Percentiles rank a stretch among this genome's conserved stretches.
Conservation (phyloP, 2,888 invertebrate species). For the Priocnemis perturbator region DNA sequence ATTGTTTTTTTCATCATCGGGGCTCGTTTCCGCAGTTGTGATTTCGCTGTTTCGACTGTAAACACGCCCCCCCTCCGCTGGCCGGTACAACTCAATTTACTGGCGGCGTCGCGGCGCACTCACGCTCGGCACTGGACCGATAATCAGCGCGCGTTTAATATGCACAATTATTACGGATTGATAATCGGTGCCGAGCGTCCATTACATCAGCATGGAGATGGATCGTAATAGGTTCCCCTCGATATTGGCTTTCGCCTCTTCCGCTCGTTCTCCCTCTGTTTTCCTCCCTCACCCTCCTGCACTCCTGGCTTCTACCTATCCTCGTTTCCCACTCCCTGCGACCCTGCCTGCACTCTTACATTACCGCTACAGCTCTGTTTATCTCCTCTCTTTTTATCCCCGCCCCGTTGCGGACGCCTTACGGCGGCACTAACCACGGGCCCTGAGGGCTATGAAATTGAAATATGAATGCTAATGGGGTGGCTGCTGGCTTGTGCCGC, state of each 20-base stretch:
- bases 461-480: slow-evolving; percentile 67
- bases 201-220: slow-evolving; percentile 59
- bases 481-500: slow-evolving; percentile 46
- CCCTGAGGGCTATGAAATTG: slow-evolving; percentile 60
- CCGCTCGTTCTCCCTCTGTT: slow-evolving; percentile 11
- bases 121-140: slow-evolving; percentile 42
- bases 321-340: slow-evolving; percentile 5
- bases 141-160: slow-evolving; percentile 71
- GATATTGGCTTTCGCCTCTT: slow-evolving; percentile 45
- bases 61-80: slow-evolving; percentile 20
- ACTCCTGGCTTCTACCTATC: slow-evolving; percentile 3
- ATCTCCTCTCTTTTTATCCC: slow-evolving; percentile 36
- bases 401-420: slow-evolving; percentile 37
- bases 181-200: slow-evolving; percentile 63
- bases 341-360: slow-evolving; percentile 22
- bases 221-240: slow-evolving; percentile 62
- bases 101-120: slow-evolving; percentile 44
- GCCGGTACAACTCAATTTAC: slow-evolving; percentile 36
- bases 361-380: slow-evolving; percentile 9
- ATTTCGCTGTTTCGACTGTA: slow-evolving; percentile 43
- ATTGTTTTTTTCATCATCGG: neutral
- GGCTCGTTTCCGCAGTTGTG: slow-evolving; percentile 44
- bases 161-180: slow-evolving; percentile 72
- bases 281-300: neutral
- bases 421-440: slow-evolving; percentile 33